These are phyloP conservation scores for Hirtodrosophila duncani DNA, from an alignment of 2,888 invertebrate genomes.

Conservation along the genomic window DNA sequence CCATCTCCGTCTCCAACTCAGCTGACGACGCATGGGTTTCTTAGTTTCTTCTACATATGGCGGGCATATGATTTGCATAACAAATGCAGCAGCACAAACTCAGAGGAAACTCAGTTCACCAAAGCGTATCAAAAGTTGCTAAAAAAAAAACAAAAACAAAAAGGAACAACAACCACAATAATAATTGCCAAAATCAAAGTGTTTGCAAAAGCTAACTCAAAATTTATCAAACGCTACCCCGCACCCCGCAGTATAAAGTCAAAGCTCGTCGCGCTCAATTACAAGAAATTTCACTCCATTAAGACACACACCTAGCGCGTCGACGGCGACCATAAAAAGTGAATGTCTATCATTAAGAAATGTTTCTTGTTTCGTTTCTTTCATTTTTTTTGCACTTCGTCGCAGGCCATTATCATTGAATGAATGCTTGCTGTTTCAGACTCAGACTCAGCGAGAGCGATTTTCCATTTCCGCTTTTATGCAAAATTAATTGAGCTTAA, in stretches of 20 bases:
- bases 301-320: slow-evolving; percentile 60
- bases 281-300: slow-evolving; percentile 67
- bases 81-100: slow-evolving; percentile 53
- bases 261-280: slow-evolving; percentile 66
- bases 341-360: slow-evolving; percentile 71
- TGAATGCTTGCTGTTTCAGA: slow-evolving; percentile 3
- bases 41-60: slow-evolving; percentile 38
- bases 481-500: slow-evolving; percentile 66
- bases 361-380: slow-evolving; percentile 9
- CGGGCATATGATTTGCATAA: slow-evolving; percentile 70
- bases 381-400: slow-evolving; percentile 9
- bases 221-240: slow-evolving; percentile 68
- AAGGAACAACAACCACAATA: slow-evolving; percentile 11
- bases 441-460: slow-evolving; percentile 19
- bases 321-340: slow-evolving; percentile 56
- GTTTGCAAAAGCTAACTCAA: slow-evolving; percentile 26
- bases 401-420: slow-evolving; percentile 34
- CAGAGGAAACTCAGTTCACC: slow-evolving; percentile 17
- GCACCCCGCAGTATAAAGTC: slow-evolving; percentile 50
- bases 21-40: slow-evolving; percentile 48
- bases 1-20: slow-evolving; percentile 41
- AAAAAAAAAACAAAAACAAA: slow-evolving; percentile 19
- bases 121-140: slow-evolving; percentile 20
- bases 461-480: slow-evolving; percentile 64
- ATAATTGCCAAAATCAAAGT: slow-evolving; percentile 8